Evolutionary conservation across 1,140 invertebrate genomes (phyloP).

Genomic region (Alviniconcha marisindica): DNA sequence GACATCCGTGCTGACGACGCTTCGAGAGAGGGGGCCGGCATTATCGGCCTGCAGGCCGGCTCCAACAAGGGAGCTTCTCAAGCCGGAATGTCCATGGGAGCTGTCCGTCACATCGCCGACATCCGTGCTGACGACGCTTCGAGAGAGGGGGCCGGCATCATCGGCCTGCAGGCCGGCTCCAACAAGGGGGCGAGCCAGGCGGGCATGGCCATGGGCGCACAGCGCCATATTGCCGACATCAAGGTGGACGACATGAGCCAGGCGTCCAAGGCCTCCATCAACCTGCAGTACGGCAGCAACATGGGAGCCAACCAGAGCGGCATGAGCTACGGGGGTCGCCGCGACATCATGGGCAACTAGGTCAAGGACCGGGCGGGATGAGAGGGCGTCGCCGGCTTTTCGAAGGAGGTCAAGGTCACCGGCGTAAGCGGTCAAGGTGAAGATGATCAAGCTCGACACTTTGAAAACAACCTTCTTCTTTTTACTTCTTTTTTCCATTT

Average conservation of each 20-base stretch:
- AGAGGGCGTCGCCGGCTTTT: background rate
- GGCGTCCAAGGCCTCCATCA: conserved; percentile 87
- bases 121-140: conserved; percentile 61
- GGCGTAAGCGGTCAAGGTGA: too few relatives aligned
- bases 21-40: conserved; percentile 80
- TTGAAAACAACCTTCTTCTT: background rate
- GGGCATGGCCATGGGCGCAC: conserved; percentile 82
- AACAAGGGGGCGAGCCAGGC: conserved; percentile 83
- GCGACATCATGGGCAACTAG: conserved; percentile 78
- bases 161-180: conserved; percentile 92
- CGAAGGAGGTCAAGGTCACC: background rate
- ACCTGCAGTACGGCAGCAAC: conserved; percentile 95
- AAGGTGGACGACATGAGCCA: conserved; percentile 57
- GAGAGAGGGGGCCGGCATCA: conserved; percentile 83
- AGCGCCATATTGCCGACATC: conserved; percentile 87
- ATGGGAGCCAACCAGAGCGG: conserved; percentile 94
- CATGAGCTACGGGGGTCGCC: conserved; percentile 94
- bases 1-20: conserved; percentile 60
- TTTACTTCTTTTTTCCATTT: background rate
- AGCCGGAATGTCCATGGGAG: conserved; percentile 65
- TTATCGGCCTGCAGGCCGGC: conserved; percentile 94
- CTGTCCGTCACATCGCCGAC: conserved; percentile 65
- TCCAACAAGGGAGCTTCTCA: conserved; percentile 85
- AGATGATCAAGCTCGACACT: too few relatives aligned
- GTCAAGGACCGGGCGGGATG: background rate